Percentiles rank a stretch among this genome's conserved stretches.
These are phyloP conservation scores for Epizoanthus stellaris DNA, from an alignment of 92 coral and sea anemone genomes.

Conservation along the genomic window DNA sequence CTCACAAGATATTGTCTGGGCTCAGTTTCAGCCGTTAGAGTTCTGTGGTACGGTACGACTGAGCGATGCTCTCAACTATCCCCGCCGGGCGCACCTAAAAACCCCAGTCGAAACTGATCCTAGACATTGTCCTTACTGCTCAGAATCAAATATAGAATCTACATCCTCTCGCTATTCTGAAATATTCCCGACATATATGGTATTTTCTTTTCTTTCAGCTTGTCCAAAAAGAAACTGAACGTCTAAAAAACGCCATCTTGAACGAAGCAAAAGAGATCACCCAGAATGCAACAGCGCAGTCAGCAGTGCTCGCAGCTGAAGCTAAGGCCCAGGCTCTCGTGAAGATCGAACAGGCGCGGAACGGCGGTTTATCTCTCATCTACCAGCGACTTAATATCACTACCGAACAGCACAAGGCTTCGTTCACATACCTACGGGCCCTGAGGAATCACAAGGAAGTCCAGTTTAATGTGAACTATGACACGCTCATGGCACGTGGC, in stretches of 20 bases:
- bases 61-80: too few relatives aligned
- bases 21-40: too few relatives aligned
- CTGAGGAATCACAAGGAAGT: slow-evolving; percentile 47
- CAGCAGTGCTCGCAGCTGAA: slow-evolving; percentile 35
- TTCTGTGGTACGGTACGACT: too few relatives aligned
- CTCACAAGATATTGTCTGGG: too few relatives aligned
- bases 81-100: too few relatives aligned
- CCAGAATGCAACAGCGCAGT: slow-evolving; percentile 65
- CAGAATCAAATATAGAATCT: background rate
- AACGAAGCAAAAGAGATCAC: slow-evolving; percentile 54
- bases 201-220: slow-evolving; percentile 28
- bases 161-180: background rate
- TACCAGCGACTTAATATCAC: slow-evolving; percentile 61
- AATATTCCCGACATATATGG: background rate
- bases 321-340: slow-evolving; percentile 59
- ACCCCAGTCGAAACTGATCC: too few relatives aligned
- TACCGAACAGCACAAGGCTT: slow-evolving; percentile 62
- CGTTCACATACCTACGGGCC: slow-evolving; percentile 65
- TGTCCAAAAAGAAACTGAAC: slow-evolving; percentile 61
- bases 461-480: slow-evolving; percentile 52
- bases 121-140: background rate
- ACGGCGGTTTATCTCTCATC: slow-evolving; percentile 53
- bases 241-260: slow-evolving; percentile 45
- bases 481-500: slow-evolving; percentile 61
- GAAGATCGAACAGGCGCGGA: slow-evolving; percentile 58